Evolutionary conservation across 2,888 invertebrate species (phyloP).

Genomic region (Amiota mariae): DNA sequence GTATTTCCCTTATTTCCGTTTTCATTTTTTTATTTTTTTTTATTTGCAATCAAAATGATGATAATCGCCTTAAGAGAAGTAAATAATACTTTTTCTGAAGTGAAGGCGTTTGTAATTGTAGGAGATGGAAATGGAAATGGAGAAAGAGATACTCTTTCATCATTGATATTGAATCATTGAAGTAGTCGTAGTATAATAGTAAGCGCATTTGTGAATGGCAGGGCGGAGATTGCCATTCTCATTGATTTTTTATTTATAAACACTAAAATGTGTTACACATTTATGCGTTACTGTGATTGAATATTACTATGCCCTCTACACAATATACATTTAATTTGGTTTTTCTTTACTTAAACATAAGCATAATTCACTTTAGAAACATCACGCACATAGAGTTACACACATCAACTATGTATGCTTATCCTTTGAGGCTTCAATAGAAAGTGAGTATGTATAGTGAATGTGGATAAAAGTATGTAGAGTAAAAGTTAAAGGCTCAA

Average conservation of each 20-base stretch:
- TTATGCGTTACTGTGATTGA: not conserved
- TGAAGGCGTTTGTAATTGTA: not conserved
- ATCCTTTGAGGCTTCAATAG: not conserved
- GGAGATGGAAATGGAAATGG: too few species aligned
- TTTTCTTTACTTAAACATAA: not conserved
- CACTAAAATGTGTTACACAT: conserved; percentile 24
- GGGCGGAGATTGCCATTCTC: not conserved
- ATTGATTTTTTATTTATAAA: conserved; percentile 67
- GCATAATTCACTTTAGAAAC: too few species aligned
- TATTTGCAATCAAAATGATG: conserved; percentile 21
- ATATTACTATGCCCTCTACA: too few species aligned
- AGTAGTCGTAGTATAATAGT: too few species aligned
- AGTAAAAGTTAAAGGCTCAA: not conserved
- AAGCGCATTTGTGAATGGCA: conserved; percentile 12
- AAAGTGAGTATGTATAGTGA: not conserved
- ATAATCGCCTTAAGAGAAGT: conserved; percentile 27
- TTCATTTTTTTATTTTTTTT: not conserved
- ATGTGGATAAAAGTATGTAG: not conserved
- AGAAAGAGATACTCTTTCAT: too few species aligned
- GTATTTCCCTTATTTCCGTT: not conserved
- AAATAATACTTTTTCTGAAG: conserved; percentile 13
- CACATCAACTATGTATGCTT: not conserved
- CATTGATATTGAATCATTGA: too few species aligned
- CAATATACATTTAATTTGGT: not conserved
- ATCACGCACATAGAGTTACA: not conserved